phyloP scores from a whole-genome alignment of 2,888 invertebrate genomes.

The Melangyna quadrimaculata region DNA sequence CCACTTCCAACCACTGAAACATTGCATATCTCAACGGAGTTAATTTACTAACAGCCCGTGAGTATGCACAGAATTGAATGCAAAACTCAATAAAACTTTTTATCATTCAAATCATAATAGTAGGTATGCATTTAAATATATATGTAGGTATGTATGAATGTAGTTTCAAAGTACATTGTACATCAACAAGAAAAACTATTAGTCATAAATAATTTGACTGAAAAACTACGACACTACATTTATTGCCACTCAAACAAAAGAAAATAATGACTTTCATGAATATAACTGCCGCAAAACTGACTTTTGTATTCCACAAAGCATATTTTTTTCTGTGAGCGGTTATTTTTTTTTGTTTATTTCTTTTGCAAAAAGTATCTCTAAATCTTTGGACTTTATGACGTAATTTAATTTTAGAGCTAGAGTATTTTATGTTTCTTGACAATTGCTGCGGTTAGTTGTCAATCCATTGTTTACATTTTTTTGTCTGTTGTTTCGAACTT shows the following conservation, averaged over 20 bases:
- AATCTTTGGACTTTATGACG: conserved; percentile 52
- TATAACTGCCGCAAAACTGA: background rate
- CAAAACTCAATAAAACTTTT: background rate
- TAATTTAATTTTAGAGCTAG: conserved; percentile 36
- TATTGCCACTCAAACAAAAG: conserved; percentile 13
- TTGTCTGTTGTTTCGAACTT: background rate
- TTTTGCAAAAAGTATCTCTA: conserved; percentile 23
- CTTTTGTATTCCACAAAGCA: background rate
- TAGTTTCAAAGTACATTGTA: background rate
- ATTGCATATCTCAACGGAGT: background rate
- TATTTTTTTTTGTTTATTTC: too few species aligned
- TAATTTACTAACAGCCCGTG: background rate
- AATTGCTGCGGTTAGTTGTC: conserved; percentile 25
- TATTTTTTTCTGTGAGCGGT: background rate
- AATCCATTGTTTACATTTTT: conserved; percentile 32
- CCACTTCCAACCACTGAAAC: background rate
- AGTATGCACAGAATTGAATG: background rate
- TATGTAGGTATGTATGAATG: too few species aligned
- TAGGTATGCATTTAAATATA: too few species aligned
- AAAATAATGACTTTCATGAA: conserved; percentile 9
- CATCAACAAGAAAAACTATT: background rate
- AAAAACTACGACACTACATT: background rate
- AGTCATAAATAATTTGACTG: conserved; percentile 6
- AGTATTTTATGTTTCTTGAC: conserved; percentile 22
- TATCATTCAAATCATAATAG: background rate